These are phyloP conservation scores for Zaprionus lachaisei DNA, from an alignment of 1,140 invertebrate genomes.

Conservation along the genomic window DNA sequence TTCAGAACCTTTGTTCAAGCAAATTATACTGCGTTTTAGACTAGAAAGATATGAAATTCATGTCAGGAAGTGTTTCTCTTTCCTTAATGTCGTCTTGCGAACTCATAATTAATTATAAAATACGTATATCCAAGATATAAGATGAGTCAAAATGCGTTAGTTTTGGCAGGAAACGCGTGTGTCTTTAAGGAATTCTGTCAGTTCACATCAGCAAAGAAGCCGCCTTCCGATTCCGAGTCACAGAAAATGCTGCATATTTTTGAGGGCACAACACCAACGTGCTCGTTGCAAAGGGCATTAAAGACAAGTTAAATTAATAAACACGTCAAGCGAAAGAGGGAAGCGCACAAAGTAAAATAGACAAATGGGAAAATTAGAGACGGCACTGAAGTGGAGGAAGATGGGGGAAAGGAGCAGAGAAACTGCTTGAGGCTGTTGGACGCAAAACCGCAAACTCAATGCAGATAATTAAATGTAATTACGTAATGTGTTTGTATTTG, in stretches of 20 bases:
- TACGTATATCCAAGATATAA: neutral
- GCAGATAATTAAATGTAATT: conserved; percentile 82
- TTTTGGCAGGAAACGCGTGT: neutral
- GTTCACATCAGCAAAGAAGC: neutral
- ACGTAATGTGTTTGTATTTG: conserved; percentile 65
- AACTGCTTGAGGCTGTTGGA: conserved; percentile 15
- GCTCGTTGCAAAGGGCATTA: neutral
- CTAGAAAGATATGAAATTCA: neutral
- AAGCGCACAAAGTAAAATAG: conserved; percentile 3
- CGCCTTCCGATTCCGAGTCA: conserved; percentile 9
- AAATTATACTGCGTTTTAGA: too few relatives aligned
- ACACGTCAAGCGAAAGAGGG: conserved; percentile 16
- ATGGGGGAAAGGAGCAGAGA: neutral
- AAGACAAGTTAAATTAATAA: conserved; percentile 68
- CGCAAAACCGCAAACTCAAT: conserved; percentile 67
- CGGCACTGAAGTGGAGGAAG: neutral
- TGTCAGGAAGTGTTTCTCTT: neutral
- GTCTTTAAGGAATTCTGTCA: neutral
- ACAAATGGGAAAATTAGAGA: conserved; percentile 8
- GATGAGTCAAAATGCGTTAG: neutral
- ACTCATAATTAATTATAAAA: conserved; percentile 1
- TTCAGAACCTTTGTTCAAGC: too few relatives aligned
- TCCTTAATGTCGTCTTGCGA: neutral
- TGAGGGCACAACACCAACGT: conserved; percentile 38
- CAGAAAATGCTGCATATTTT: conserved; percentile 58